Conservation (phyloP, 2,113 vertebrate species). For the Gymnarchus niloticus region DNA sequence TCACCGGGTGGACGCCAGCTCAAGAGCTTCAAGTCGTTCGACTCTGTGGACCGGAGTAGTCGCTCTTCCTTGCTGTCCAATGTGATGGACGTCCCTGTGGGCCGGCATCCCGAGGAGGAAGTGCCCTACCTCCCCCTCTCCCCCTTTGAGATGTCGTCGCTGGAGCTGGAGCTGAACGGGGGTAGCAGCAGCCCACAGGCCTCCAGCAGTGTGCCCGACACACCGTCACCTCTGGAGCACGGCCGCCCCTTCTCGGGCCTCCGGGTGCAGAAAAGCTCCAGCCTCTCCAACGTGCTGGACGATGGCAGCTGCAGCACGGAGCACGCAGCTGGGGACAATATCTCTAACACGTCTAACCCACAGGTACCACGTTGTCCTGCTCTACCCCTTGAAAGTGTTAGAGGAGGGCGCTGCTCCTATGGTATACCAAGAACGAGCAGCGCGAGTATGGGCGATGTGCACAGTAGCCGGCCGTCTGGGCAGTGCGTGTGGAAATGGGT, state of each 20-base stretch:
- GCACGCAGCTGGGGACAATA: constrained; percentile 67
- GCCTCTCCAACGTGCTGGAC: constrained; percentile 90
- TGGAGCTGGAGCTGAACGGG: constrained; percentile 70
- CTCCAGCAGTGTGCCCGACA: constrained; percentile 72
- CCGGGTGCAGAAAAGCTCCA: constrained; percentile 81
- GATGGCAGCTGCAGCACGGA: constrained; percentile 82
- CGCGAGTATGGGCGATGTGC: too few species aligned
- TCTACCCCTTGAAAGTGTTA: too few species aligned
- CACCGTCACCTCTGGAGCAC: constrained; percentile 76
- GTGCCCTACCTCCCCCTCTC: constrained; percentile 78
- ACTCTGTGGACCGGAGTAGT: constrained; percentile 71
- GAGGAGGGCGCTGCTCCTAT: too few species aligned
- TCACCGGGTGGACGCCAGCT: constrained; percentile 39
- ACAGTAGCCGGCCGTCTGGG: too few species aligned
- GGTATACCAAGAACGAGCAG: too few species aligned
- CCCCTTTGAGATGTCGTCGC: constrained; percentile 73
- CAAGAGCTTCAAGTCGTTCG: constrained; percentile 75
- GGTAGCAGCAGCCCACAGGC: constrained; percentile 59
- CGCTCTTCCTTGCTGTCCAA: constrained; percentile 70
- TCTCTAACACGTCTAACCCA: constrained; percentile 88
- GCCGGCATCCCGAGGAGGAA: constrained; percentile 43
- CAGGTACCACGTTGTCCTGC: constrained; percentile 63
- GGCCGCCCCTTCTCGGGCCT: constrained; percentile 70
- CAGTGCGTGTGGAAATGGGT: too few species aligned
- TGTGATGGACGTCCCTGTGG: constrained; percentile 49